These are phyloP conservation scores for Mycalesis mineus DNA, from an alignment of 2,888 invertebrate species.

Conservation along the genomic window DNA sequence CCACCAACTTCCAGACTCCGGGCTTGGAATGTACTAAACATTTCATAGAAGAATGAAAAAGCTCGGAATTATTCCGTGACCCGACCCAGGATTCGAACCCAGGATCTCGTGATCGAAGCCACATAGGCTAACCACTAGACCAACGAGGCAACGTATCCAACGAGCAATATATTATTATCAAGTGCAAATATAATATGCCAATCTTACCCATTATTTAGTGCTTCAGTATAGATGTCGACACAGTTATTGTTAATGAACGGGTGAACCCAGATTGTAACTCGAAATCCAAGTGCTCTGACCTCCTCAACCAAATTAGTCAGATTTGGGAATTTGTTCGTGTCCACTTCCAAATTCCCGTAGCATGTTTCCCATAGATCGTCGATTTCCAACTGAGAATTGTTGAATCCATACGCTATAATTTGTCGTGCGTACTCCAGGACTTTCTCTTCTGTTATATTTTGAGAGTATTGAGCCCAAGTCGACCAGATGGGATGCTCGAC, in stretches of 20 bases:
- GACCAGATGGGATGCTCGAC: slow-evolving; percentile 91
- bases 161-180: too few species aligned
- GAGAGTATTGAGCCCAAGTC: slow-evolving; percentile 88
- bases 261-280: slow-evolving; percentile 91
- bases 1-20: too few species aligned
- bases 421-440: slow-evolving; percentile 82
- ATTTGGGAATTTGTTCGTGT: slow-evolving; percentile 83
- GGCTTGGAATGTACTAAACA: too few species aligned
- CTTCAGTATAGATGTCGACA: slow-evolving; percentile 77
- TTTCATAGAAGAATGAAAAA: too few species aligned
- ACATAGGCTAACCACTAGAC: too few species aligned
- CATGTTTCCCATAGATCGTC: slow-evolving; percentile 93
- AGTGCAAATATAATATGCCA: neutral
- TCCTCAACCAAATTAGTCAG: slow-evolving; percentile 78
- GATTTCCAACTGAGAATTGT: slow-evolving; percentile 87
- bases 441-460: slow-evolving; percentile 78
- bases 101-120: too few species aligned
- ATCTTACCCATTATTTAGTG: slow-evolving; percentile 73
- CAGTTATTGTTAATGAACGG: slow-evolving; percentile 90
- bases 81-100: too few species aligned
- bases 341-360: slow-evolving; percentile 88
- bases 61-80: too few species aligned
- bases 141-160: too few species aligned
- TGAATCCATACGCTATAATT: slow-evolving; percentile 81
- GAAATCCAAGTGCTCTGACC: slow-evolving; percentile 81